phyloP scores from a whole-genome alignment of 2,113 vertebrate species.

The Onychorhynchus coronatus region DNA sequence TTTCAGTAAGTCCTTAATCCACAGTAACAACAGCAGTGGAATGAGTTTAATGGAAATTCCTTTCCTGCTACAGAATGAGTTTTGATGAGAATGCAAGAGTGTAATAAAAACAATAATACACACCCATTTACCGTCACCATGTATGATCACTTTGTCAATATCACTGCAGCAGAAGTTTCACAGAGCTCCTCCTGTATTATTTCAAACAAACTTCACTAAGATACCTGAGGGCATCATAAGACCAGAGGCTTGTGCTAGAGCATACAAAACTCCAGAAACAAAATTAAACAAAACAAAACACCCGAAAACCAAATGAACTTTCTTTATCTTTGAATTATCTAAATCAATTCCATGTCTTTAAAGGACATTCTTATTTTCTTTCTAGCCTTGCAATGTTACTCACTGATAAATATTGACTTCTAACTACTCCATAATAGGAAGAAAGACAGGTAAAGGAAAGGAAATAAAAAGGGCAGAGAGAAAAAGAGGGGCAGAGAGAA shows the following conservation, averaged over 20 bases:
- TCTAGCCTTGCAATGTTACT: background rate
- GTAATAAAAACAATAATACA: background rate
- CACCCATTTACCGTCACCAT: background rate
- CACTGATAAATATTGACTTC: background rate
- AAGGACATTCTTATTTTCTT: background rate
- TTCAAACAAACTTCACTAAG: background rate
- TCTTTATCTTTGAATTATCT: background rate
- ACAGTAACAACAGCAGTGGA: background rate
- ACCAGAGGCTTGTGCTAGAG: background rate
- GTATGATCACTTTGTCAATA: background rate
- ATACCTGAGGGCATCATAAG: background rate
- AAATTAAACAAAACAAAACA: background rate
- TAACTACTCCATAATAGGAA: background rate
- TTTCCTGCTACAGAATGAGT: background rate
- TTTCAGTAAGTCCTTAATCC: background rate
- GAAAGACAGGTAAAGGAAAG: background rate
- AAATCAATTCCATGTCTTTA: background rate
- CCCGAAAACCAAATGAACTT: background rate
- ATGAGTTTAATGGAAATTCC: background rate
- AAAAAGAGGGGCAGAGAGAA: background rate
- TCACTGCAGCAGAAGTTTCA: background rate
- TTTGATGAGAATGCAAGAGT: background rate
- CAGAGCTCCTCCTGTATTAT: background rate
- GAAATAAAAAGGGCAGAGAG: accelerated
- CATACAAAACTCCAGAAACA: background rate